phyloP scores from a whole-genome alignment of 2,888 invertebrate genomes.

The Dichetophora obliterata region DNA sequence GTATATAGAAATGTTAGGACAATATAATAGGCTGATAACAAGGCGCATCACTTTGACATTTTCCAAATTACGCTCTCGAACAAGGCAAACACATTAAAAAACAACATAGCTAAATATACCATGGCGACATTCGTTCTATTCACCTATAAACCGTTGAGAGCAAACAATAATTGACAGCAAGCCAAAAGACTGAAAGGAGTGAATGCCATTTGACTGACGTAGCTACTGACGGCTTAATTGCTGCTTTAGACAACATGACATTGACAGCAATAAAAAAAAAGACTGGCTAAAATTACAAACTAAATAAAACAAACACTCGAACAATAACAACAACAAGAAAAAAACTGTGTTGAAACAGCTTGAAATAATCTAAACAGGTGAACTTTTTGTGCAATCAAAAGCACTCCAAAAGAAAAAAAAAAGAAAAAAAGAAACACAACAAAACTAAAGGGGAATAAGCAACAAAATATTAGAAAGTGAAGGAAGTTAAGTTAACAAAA shows the following conservation, averaged over 20 bases:
- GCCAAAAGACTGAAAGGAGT: background rate
- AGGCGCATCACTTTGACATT: too few relatives aligned
- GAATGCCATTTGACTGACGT: conserved; percentile 10
- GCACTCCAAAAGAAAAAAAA: background rate
- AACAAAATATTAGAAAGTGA: background rate
- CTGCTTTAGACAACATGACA: conserved; percentile 2
- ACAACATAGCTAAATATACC: too few relatives aligned
- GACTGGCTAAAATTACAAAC: background rate
- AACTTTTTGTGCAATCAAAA: background rate
- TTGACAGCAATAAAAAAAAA: background rate
- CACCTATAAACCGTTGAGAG: too few relatives aligned
- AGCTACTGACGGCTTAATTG: conserved; percentile 30
- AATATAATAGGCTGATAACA: too few relatives aligned
- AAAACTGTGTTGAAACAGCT: background rate
- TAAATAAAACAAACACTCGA: background rate
- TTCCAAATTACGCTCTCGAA: too few relatives aligned
- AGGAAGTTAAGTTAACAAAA: background rate
- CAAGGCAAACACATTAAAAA: too few relatives aligned
- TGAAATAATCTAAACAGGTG: too few relatives aligned
- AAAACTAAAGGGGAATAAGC: too few relatives aligned
- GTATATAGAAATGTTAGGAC: too few relatives aligned
- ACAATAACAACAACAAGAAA: background rate
- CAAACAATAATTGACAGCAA: conserved; percentile 1
- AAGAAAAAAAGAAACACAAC: background rate
- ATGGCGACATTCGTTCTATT: too few relatives aligned